Evolutionary conservation across 2,113 vertebrate genomes (phyloP), one percentile per base, ranked within the genome.

Genomic region (Meriones unguiculatus): DNA sequence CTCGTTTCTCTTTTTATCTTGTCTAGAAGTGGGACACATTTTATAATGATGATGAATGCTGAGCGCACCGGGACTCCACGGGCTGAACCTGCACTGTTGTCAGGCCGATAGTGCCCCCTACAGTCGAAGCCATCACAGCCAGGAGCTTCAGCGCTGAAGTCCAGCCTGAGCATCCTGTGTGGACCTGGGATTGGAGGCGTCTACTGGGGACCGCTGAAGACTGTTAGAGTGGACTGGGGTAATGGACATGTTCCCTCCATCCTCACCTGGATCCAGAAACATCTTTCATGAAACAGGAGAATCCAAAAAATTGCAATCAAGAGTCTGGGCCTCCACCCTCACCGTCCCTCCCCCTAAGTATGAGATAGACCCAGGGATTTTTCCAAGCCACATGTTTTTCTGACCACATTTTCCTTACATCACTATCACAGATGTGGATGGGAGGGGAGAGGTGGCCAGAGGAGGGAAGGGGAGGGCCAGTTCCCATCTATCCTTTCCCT

Each of bases 381-480:
- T 7, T 9, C 80, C 35, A 10, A 24, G 65, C 32, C 50, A 7
- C 6, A 0, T 5, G 0, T 22, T 11, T n/a, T 70, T 52, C 30
- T 0, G 7, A 20, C 8, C 30, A 13, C 12, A 7, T 30, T 80
- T 81, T 64, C 57, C 41, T 77, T 38, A 15, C 14, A 30, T 35
- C 5, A 28, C 1, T 5, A 35, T 25, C 4, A 8, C 7, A 1
- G 78, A n/a, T 1, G 0, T 0, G 35, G 5, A 8, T 0, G 1
- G 59, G 32, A 22, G 6, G 11, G 32, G 2, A 11, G 11, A 11
- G 30, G 30, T 32, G 30, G 30, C 11, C 10, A 32, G 11, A 3
- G 30, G 62, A 64, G 22, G 20, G 20, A 64, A 24, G 62, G 22
- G 62, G 62, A 64, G 20, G 7, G 20, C 30, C 7, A 0, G 22